Evolutionary conservation across 2,797 vertebrate genomes (phyloP), one percentile per base, ranked within the genome.

Genomic region (Acrossocheilus fasciatus): DNA sequence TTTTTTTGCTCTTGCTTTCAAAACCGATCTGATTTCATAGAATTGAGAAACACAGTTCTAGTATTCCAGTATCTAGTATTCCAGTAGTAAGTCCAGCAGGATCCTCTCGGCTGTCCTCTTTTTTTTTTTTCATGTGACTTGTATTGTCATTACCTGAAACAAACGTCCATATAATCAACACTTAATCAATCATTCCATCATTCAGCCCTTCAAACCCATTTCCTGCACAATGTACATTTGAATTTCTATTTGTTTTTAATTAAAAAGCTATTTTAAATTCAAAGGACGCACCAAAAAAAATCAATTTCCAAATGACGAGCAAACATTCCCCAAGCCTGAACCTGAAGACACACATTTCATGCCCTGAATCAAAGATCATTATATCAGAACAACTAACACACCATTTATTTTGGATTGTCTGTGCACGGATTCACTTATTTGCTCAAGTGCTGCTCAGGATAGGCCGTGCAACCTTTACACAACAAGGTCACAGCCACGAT

Each of bases 181-280:
- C 70, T 72, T 54, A 70, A 82, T 26, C 54, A 83, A 34, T 73
- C 39, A 62, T 34, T 45, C 52, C 39, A 52, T 41, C 66, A n/a
- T 52, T 39, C 26, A 52, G 10, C 39, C 45, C 64, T 66, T 23
- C 47, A 69, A 69, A 81, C 34, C 41, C 57, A 64, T 81, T 81
- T 68, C 62, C 34, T 72, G 47, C 2, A 2, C 23, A 2, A 43
- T 62, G 23, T 57, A 43, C 36, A 12, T 83, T 59, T 64, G 2
- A 68, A 68, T 52, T 50, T 76, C 82, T 84, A 50, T 76, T 84
- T 76, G 59, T 52, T 84, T 74, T 76, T 62, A 83, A 74, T 83
- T 62, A 62, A 62, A 83, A 62, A 84, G 20, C 9, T 12, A n/a
- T 50, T 84, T 64, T 75, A 66, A 84, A 75, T 84, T 66, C 57